Conservation (phyloP, 2,113 vertebrate genomes). For the Acrocephalus arundinaceus region DNA sequence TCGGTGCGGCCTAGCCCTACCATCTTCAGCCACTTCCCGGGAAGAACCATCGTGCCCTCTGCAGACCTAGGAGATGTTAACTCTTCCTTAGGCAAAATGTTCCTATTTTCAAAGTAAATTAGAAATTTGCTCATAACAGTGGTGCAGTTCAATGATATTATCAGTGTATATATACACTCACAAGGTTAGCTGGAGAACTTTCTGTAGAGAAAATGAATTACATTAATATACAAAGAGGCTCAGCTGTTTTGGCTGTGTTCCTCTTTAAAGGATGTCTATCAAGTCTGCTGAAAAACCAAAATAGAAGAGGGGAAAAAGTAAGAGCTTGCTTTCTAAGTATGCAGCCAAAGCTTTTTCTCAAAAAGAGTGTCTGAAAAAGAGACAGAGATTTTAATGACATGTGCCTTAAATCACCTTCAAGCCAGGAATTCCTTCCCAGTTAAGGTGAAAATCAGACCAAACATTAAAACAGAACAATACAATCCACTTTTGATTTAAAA, state of each 20-base stretch:
- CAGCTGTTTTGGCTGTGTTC: slow-evolving; percentile 78
- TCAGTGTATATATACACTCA: background rate
- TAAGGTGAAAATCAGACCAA: background rate
- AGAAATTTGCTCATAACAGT: background rate
- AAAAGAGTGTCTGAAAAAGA: slow-evolving; percentile 71
- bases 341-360: slow-evolving; percentile 83
- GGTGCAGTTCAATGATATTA: background rate
- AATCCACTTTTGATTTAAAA: background rate
- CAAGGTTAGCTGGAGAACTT: background rate
- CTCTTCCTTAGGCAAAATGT: background rate
- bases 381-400: background rate
- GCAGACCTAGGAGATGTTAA: too few relatives aligned
- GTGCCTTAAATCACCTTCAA: background rate
- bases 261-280: slow-evolving; percentile 83
- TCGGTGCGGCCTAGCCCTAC: too few relatives aligned
- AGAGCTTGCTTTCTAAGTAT: slow-evolving; percentile 75
- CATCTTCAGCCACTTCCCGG: too few relatives aligned
- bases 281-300: slow-evolving; percentile 82
- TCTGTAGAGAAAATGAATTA: background rate
- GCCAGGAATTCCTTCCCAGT: background rate
- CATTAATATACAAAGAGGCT: background rate
- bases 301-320: slow-evolving; percentile 80
- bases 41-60: too few relatives aligned
- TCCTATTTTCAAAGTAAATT: background rate
- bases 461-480: background rate